A percentile compares a stretch with the other conserved stretches of the same genome.
Evolutionary conservation across 1,140 invertebrate species (phyloP).

Genomic region (Drosophila lacteicornis): DNA sequence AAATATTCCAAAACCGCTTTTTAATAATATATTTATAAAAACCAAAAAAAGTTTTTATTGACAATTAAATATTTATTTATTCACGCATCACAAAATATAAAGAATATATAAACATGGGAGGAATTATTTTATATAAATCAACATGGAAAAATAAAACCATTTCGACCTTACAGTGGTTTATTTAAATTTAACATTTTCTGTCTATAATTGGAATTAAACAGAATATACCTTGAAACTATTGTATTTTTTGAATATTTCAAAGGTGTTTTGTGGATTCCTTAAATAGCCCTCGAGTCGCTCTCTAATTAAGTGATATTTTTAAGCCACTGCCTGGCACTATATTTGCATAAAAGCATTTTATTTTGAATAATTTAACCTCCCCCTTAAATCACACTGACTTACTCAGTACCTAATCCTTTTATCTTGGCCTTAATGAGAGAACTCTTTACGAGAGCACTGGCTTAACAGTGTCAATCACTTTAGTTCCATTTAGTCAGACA

Average conservation of each 20-base stretch:
- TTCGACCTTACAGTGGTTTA: background rate
- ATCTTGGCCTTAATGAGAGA: constrained; percentile 4
- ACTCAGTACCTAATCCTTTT: background rate
- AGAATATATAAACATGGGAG: background rate
- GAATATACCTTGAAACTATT: background rate
- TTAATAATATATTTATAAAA: background rate
- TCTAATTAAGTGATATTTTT: background rate
- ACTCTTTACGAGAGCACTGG: constrained; percentile 15
- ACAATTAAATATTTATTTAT: constrained; percentile 1
- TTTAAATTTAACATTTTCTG: too few relatives aligned
- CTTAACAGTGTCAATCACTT: constrained; percentile 28
- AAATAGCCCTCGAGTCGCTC: background rate
- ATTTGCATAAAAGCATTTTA: constrained; percentile 6
- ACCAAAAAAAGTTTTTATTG: background rate
- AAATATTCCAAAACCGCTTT: background rate
- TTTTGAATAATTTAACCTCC: background rate
- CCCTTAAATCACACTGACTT: background rate
- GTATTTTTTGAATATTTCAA: background rate
- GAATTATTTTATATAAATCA: background rate
- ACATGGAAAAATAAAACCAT: background rate
- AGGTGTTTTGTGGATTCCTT: background rate
- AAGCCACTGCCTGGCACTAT: background rate
- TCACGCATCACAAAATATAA: too few relatives aligned
- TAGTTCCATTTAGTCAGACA: constrained; percentile 30
- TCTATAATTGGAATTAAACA: background rate